Evolutionary conservation across 2,113 vertebrate species (phyloP), one percentile per base, ranked within the genome.

Genomic region (Taurulus bubalis): DNA sequence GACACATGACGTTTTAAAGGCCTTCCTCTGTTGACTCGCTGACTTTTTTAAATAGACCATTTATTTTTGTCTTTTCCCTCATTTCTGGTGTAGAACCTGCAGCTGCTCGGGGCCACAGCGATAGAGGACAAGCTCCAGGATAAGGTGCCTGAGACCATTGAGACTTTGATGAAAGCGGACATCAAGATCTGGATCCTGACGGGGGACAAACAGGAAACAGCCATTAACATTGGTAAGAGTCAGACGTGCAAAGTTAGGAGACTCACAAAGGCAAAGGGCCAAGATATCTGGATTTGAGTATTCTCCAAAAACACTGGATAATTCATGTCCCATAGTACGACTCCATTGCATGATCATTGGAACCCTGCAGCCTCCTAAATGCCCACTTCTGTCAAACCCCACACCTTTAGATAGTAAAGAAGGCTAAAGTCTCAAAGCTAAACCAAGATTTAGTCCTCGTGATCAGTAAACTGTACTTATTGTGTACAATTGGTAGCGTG

Each of bases 111-210:
- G 76, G 98, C 98, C 91, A 99, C 98, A 58, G 98, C 98, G 51
- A 99, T 99, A 51, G 98, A 99, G 86, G 98, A 99, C 90, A 97
- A 96, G 88, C 96, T 99, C 49, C 98, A 99, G 94, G 98, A 99
- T 83, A 96, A 96, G 86, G 98, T 99, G 58, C 97, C 98, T 36
- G 98, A 99, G 94, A 99, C 98, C 67, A 99, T 99, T 68, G 98
- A 99, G 93, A 98, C 96, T 0, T 95, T 99, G 24, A 96, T 99
- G 96, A 99, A 99, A 93, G 98, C 98, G 5, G 98, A 99, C 90
- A 99, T 99, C 88, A 99, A 97, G 94, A 98, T 99, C 93, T 99
- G 97, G 98, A 98, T 99, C 90, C 96, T 99, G 85, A 99, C 98
- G 0, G 98, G 98, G 4, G 98, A 99, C 95, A 99, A 99, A 90